These are phyloP conservation scores for Priocnemis perturbator DNA, from an alignment of 2,888 invertebrate species.

Conservation along the genomic window DNA sequence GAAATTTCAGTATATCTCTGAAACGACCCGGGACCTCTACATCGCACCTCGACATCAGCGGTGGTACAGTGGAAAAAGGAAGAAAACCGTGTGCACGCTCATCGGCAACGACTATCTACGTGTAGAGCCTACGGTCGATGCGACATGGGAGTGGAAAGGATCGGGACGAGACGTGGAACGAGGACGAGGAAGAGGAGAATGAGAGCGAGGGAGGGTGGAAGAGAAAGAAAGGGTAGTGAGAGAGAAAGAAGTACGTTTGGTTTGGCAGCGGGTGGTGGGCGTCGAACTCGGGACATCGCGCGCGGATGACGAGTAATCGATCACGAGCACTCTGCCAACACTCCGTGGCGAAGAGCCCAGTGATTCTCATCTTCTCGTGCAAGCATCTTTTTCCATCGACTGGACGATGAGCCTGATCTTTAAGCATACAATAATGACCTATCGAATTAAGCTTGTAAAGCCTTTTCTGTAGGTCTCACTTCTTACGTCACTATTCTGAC, in stretches of 20 bases:
- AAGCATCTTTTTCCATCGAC: too few species aligned
- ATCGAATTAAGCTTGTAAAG: too few species aligned
- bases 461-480: too few species aligned
- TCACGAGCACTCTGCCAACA: slow-evolving; percentile 72
- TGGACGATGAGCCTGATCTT: too few species aligned
- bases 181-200: neutral
- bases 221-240: slow-evolving; percentile 51
- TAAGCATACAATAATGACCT: too few species aligned
- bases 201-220: neutral
- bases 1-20: neutral
- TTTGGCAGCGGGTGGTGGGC: slow-evolving; percentile 64
- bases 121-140: slow-evolving; percentile 51
- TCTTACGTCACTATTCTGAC: too few species aligned
- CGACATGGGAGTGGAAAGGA: slow-evolving; percentile 31
- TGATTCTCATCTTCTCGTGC: slow-evolving; percentile 49
- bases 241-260: slow-evolving; percentile 63
- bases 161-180: slow-evolving; percentile 16
- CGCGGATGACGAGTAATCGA: slow-evolving; percentile 73
- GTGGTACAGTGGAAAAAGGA: slow-evolving; percentile 27
- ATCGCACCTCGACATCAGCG: slow-evolving; percentile 26
- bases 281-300: slow-evolving; percentile 67
- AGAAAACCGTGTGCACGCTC: slow-evolving; percentile 33
- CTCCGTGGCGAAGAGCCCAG: slow-evolving; percentile 56
- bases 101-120: slow-evolving; percentile 31
- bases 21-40: neutral